Evolutionary conservation across 2,797 vertebrate genomes (phyloP).

Genomic region (Discoglossus pictus): DNA sequence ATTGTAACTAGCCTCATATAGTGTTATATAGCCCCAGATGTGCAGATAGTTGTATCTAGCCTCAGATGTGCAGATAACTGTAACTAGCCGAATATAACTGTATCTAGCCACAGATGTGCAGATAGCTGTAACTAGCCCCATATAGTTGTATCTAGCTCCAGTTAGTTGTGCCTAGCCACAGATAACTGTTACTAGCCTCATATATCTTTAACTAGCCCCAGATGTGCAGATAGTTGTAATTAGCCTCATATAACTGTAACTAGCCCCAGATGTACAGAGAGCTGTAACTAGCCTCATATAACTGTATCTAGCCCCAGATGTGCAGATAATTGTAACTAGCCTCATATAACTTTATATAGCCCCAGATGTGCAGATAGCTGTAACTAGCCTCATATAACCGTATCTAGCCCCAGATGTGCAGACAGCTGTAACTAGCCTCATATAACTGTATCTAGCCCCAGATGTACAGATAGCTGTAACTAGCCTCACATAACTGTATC

Average conservation of each 20-base stretch:
- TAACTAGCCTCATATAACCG: no score
- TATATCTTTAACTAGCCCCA: no score
- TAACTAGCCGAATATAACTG: no score
- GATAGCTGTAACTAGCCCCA: constrained; percentile 1
- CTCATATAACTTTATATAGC: no score
- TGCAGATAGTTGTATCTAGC: constrained; percentile 3
- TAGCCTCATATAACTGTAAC: no score
- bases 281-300: no score
- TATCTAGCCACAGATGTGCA: constrained; percentile 10
- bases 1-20: no score
- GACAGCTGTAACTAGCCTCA: constrained; percentile 26
- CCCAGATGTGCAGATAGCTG: not conserved
- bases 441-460: no score
- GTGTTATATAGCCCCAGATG: constrained; percentile 37
- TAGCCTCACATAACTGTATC: no score
- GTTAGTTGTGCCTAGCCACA: constrained; percentile 27
- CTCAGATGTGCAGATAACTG: not conserved
- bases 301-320: constrained; percentile 38
- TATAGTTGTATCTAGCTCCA: no score
- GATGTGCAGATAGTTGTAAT: constrained; percentile 38
- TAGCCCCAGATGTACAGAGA: not conserved
- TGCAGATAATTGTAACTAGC: constrained; percentile 33
- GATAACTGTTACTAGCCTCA: not conserved
- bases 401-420: constrained; percentile 41
- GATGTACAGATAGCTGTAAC: constrained; percentile 3